Conservation (phyloP, 2,888 invertebrate genomes). For the Plagodis dolabraria region DNA sequence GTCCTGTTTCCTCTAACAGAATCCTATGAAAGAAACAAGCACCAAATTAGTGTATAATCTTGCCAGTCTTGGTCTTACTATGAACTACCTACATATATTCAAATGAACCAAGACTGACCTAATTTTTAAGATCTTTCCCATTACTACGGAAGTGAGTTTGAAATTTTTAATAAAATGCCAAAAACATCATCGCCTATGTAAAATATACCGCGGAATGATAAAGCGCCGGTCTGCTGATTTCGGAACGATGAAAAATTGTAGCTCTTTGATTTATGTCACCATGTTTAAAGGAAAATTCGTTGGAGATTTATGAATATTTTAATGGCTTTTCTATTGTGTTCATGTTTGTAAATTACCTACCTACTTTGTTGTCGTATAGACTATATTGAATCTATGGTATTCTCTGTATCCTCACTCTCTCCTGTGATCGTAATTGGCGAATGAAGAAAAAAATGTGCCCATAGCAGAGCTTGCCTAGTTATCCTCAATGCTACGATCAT, state of each 20-base stretch:
- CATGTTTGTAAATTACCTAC: too few relatives aligned
- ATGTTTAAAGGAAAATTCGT: conserved; percentile 9
- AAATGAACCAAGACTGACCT: conserved; percentile 12
- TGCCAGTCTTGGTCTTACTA: too few relatives aligned
- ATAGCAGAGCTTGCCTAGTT: too few relatives aligned
- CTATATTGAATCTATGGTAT: too few relatives aligned
- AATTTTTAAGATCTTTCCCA: conserved; percentile 7
- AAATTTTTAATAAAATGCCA: conserved; percentile 34
- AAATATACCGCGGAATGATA: conserved; percentile 23
- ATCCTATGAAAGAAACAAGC: too few relatives aligned
- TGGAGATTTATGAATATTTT: conserved; percentile 4
- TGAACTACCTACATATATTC: too few relatives aligned
- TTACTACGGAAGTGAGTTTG: conserved; percentile 19
- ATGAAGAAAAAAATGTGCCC: too few relatives aligned
- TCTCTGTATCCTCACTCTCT: too few relatives aligned
- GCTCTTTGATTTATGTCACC: conserved; percentile 28
- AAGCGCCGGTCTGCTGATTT: conserved; percentile 27
- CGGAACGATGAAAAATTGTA: conserved; percentile 21
- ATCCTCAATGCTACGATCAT: too few relatives aligned
- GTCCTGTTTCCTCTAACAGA: too few relatives aligned
- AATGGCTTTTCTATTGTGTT: neutral
- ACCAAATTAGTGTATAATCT: too few relatives aligned
- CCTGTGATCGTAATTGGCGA: too few relatives aligned
- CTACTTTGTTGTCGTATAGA: neutral
- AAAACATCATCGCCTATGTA: conserved; percentile 31